These are phyloP conservation scores for Xestia ashworthii DNA, from an alignment of 2,888 invertebrate genomes.

Conservation along the genomic window DNA sequence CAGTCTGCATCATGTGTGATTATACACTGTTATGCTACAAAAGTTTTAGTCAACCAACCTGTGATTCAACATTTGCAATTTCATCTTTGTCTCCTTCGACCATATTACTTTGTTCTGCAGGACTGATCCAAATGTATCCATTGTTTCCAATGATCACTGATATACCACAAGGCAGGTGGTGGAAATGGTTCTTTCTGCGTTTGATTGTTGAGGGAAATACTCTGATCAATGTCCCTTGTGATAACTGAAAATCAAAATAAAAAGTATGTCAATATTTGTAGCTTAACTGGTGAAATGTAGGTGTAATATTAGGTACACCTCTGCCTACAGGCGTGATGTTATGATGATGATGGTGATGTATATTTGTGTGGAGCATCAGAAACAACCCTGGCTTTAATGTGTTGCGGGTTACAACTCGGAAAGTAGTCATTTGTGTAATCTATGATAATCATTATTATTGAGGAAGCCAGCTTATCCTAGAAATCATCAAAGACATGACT, in stretches of 20 bases:
- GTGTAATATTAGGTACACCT: too few relatives aligned
- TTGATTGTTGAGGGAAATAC: conserved; percentile 98
- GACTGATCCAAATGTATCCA: conserved; percentile 98
- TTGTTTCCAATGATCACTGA: conserved; percentile 98
- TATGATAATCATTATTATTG: background rate
- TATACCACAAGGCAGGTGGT: conserved; percentile 97
- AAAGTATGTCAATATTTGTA: background rate
- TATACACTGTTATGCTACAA: background rate
- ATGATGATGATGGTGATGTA: background rate
- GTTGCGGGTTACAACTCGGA: background rate
- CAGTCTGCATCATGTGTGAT: background rate
- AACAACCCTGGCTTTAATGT: background rate
- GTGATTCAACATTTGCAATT: conserved; percentile 73
- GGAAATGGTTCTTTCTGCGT: conserved; percentile 98
- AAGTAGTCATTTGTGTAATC: background rate
- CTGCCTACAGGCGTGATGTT: too few relatives aligned
- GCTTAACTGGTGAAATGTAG: background rate
- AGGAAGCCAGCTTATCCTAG: background rate
- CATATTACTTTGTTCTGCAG: conserved; percentile 85
- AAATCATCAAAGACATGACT: background rate
- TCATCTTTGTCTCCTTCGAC: conserved; percentile 89
- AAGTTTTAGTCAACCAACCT: conserved; percentile 69
- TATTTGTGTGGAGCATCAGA: background rate
- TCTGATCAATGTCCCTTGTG: conserved; percentile 96
- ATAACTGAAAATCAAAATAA: conserved; percentile 89